A percentile compares a stretch with the other conserved stretches of the same genome.
Evolutionary conservation across 2,797 vertebrate genomes (phyloP).

Genomic region (Xyrichtys novacula): DNA sequence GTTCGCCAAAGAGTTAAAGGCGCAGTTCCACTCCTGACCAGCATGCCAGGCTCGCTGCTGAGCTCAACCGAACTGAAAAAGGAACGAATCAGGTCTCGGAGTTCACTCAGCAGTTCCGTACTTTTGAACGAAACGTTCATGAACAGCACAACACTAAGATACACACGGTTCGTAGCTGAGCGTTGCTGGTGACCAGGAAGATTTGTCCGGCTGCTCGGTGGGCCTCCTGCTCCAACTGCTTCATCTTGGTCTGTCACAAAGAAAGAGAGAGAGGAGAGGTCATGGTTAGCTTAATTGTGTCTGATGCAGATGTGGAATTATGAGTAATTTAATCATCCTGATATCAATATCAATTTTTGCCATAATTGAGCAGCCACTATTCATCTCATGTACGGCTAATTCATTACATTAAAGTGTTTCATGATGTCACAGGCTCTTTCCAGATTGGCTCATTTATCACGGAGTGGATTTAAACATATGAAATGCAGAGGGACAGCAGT

Average conservation of each 20-base stretch:
- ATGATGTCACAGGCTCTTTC: slow-evolving; percentile 6
- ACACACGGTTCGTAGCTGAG: slow-evolving; percentile 89
- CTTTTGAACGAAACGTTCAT: too few relatives aligned
- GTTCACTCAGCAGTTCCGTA: too few relatives aligned
- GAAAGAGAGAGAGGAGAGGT: neutral
- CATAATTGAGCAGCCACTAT: too few relatives aligned
- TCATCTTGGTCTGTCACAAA: slow-evolving; percentile 85
- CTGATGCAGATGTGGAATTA: too few relatives aligned
- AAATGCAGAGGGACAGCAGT: slow-evolving; percentile 11
- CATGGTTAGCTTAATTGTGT: neutral
- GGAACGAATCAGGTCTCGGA: too few relatives aligned
- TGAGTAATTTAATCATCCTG: too few relatives aligned
- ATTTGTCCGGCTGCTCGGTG: slow-evolving; percentile 90
- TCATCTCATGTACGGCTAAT: too few relatives aligned
- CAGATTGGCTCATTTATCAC: neutral
- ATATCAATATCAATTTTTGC: too few relatives aligned
- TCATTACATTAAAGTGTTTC: slow-evolving; percentile 11
- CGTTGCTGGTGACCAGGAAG: slow-evolving; percentile 91
- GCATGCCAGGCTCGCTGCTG: too few relatives aligned
- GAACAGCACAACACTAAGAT: neutral
- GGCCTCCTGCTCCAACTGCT: slow-evolving; percentile 91
- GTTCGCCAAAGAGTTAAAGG: too few relatives aligned
- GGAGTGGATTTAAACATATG: slow-evolving; percentile 14
- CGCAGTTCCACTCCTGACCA: too few relatives aligned
- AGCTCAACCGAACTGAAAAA: too few relatives aligned